A percentile compares a stretch with the other conserved stretches of the same genome.
phyloP scores from a whole-genome alignment of 2,113 vertebrate genomes.

The Boleophthalmus pectinirostris region DNA sequence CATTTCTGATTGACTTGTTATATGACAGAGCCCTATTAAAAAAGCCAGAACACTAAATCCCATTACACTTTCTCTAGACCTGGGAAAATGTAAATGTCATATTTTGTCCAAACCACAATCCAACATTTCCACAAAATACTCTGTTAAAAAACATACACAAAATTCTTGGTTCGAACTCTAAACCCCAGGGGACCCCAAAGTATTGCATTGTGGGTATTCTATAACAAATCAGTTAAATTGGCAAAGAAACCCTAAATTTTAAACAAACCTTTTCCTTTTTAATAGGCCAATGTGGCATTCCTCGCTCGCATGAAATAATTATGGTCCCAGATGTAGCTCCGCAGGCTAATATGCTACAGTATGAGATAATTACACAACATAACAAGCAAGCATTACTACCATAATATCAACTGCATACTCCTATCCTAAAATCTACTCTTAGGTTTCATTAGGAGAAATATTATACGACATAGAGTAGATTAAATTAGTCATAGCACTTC shows the following conservation, averaged over 20 bases:
- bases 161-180: background rate
- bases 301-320: slow-evolving; percentile 51
- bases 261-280: slow-evolving; percentile 6
- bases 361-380: slow-evolving; percentile 15
- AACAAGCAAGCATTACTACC: slow-evolving; percentile 21
- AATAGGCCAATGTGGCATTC: slow-evolving; percentile 43
- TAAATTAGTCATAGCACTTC: slow-evolving; percentile 21
- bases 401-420: slow-evolving; percentile 8
- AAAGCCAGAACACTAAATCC: background rate
- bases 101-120: background rate
- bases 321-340: slow-evolving; percentile 25
- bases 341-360: slow-evolving; percentile 9
- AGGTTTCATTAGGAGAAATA: slow-evolving; percentile 41
- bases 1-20: slow-evolving; percentile 7
- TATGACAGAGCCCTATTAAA: background rate
- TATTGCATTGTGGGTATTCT: background rate
- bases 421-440: slow-evolving; percentile 22
- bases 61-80: background rate
- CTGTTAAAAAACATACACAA: background rate
- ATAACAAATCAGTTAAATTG: slow-evolving; percentile 30
- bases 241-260: slow-evolving; percentile 7
- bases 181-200: background rate
- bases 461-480: slow-evolving; percentile 39
- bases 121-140: background rate
- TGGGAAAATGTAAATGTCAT: background rate